A percentile compares a stretch with the other conserved stretches of the same genome.
phyloP scores from a whole-genome alignment of 2,888 invertebrate genomes.

The Xylocampa areola region DNA sequence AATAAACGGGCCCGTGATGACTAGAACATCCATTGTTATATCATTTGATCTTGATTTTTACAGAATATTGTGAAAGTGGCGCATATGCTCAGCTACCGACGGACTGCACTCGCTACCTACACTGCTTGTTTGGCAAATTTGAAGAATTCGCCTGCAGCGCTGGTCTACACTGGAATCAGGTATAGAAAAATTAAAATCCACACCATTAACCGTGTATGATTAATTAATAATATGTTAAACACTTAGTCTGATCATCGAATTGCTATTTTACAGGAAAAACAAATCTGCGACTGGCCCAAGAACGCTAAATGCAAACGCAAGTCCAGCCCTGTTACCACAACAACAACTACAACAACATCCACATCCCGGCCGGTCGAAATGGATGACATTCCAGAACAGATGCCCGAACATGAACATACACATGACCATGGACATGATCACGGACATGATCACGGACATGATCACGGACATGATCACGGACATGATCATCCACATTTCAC shows the following conservation, averaged over 20 bases:
- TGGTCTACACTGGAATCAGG: constrained; percentile 93
- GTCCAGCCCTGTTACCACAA: constrained; percentile 60
- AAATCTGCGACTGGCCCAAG: constrained; percentile 93
- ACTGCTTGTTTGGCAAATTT: constrained; percentile 94
- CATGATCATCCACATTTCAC: constrained; percentile 46
- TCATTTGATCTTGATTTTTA: constrained; percentile 35
- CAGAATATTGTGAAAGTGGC: constrained; percentile 90
- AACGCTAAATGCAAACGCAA: constrained; percentile 90
- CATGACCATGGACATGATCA: constrained; percentile 41
- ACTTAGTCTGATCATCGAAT: too few relatives aligned
- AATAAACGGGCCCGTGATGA: too few relatives aligned
- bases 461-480: constrained; percentile 19
- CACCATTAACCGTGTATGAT: too few relatives aligned
- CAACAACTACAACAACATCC: constrained; percentile 66
- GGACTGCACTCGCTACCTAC: constrained; percentile 93
- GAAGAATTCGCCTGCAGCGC: constrained; percentile 92
- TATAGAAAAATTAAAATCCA: constrained; percentile 63
- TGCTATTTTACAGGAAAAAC: constrained; percentile 82
- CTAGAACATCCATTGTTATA: background rate
- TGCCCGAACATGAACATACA: constrained; percentile 33
- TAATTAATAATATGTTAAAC: too few relatives aligned
- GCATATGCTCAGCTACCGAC: constrained; percentile 91
- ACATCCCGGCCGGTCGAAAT: constrained; percentile 61
- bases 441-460: constrained; percentile 29
- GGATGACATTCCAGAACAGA: constrained; percentile 50